phyloP scores from a whole-genome alignment of 2,888 invertebrate species.

The Lampropteryx suffumata region DNA sequence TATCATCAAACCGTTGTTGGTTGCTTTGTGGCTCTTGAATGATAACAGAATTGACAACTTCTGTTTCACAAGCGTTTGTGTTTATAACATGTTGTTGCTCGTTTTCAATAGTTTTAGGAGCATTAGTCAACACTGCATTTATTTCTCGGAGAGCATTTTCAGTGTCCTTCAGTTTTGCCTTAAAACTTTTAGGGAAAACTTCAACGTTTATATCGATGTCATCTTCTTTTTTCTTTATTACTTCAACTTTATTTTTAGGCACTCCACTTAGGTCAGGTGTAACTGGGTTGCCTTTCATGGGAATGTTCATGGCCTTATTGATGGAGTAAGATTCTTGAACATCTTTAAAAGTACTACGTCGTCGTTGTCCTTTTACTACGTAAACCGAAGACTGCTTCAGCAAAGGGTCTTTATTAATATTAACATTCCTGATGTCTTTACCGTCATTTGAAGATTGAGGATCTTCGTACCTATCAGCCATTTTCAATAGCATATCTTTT shows the following conservation, averaged over 20 bases:
- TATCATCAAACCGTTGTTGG: constrained; percentile 49
- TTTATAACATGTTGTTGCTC: constrained; percentile 1
- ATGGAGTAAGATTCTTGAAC: constrained; percentile 64
- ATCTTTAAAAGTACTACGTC: constrained; percentile 55
- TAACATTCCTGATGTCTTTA: constrained; percentile 24
- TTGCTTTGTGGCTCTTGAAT: constrained; percentile 13
- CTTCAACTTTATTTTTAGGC: constrained; percentile 31
- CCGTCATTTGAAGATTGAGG: constrained; percentile 34
- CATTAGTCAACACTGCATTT: constrained; percentile 50
- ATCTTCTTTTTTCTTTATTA: constrained; percentile 23
- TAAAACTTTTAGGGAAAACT: constrained; percentile 56
- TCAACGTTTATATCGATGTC: constrained; percentile 39
- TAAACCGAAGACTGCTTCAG: constrained; percentile 62
- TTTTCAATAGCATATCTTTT: constrained; percentile 63
- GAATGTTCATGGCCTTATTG: constrained; percentile 64
- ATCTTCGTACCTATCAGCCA: constrained; percentile 65
- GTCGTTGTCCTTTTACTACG: constrained; percentile 50
- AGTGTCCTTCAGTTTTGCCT: constrained; percentile 60
- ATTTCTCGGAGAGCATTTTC: constrained; percentile 59
- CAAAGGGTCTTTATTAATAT: constrained; percentile 46
- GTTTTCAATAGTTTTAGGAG: constrained; percentile 6
- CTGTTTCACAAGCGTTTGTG: not conserved
- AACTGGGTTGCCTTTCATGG: constrained; percentile 58
- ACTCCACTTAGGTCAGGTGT: constrained; percentile 47
- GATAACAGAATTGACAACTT: not conserved